Percentiles rank a stretch among this genome's conserved stretches.
Conservation (phyloP, 2,797 vertebrate species). For the Enteromius trimaculatus region DNA sequence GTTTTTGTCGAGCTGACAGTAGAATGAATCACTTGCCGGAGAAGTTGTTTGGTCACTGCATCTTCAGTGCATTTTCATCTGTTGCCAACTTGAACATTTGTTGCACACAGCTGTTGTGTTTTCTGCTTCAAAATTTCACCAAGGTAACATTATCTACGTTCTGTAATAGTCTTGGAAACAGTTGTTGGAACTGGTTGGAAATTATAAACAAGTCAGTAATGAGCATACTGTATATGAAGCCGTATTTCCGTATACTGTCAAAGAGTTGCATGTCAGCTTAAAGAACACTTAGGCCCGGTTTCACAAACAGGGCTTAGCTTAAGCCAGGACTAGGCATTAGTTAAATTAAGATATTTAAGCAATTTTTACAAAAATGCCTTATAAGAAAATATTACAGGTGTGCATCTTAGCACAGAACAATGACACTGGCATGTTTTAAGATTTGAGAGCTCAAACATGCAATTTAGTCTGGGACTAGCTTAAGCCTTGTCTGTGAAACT, state of each 20-base stretch:
- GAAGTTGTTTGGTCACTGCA: background rate
- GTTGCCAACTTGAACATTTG: background rate
- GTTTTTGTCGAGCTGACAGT: background rate
- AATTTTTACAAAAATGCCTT: too few relatives aligned
- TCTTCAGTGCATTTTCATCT: background rate
- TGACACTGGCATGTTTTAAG: too few relatives aligned
- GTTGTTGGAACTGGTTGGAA: background rate
- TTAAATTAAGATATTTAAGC: too few relatives aligned
- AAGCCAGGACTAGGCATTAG: too few relatives aligned
- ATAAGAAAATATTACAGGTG: too few relatives aligned
- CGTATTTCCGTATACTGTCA: background rate
- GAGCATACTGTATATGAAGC: background rate
- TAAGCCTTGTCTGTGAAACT: too few relatives aligned
- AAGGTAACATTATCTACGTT: background rate
- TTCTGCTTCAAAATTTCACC: background rate
- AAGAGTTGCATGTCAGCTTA: too few relatives aligned
- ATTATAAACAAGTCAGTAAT: background rate
- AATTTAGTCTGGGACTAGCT: too few relatives aligned
- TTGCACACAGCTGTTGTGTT: constrained; percentile 1
- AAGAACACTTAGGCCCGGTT: too few relatives aligned
- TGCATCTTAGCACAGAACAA: too few relatives aligned
- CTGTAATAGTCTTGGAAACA: background rate
- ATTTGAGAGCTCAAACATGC: too few relatives aligned
- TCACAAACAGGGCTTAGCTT: too few relatives aligned
- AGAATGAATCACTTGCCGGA: background rate